These are phyloP conservation scores for Heliconius cydno DNA, from an alignment of 2,888 invertebrate genomes.

Conservation along the genomic window DNA sequence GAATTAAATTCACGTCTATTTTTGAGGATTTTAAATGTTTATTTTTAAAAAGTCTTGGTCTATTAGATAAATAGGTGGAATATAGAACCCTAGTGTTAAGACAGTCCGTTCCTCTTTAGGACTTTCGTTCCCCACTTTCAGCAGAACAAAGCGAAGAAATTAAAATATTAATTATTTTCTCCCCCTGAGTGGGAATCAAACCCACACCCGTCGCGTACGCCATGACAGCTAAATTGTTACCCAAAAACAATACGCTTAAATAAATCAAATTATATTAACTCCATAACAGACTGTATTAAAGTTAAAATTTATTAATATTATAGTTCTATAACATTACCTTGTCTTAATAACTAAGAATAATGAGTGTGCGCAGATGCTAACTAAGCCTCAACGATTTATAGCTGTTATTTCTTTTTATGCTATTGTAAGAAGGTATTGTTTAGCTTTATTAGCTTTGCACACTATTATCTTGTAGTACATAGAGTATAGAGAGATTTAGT, in stretches of 20 bases:
- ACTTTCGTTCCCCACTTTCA: neutral
- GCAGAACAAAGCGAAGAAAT: neutral
- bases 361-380: constrained; percentile 7
- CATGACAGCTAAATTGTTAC: neutral
- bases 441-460: no score
- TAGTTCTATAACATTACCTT: constrained; percentile 9
- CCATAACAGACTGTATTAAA: neutral
- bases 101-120: no score
- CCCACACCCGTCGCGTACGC: neutral
- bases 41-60: no score
- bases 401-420: constrained; percentile 13
- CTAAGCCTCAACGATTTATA: constrained; percentile 24
- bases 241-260: neutral
- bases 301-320: constrained; percentile 16
- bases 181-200: no score
- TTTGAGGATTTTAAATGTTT: no score
- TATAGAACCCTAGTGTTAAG: no score
- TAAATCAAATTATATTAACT: neutral
- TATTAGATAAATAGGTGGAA: no score
- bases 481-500: neutral
- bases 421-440: neutral
- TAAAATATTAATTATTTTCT: neutral
- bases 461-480: no score
- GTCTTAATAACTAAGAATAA: constrained; percentile 23
- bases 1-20: neutral